These are phyloP conservation scores for Pogona vitticeps DNA, from an alignment of 2,113 vertebrate genomes.

Conservation along the genomic window DNA sequence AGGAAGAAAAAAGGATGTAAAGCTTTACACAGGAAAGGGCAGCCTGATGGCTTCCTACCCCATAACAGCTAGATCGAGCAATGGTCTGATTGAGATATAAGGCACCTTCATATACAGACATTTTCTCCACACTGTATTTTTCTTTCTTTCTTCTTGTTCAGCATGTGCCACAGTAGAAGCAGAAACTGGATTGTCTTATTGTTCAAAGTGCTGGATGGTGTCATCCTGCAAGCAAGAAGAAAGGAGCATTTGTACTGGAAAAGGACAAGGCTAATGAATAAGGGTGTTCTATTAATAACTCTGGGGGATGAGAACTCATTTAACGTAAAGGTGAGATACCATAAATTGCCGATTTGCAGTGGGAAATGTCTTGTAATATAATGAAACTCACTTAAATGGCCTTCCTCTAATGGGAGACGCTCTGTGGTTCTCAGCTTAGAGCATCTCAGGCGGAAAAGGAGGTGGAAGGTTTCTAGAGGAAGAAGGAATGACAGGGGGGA, in stretches of 20 bases:
- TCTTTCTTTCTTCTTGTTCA: background rate
- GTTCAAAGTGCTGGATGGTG: background rate
- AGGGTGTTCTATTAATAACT: constrained; percentile 39
- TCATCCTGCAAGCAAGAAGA: background rate
- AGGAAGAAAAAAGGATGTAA: too few relatives aligned
- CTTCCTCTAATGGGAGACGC: constrained; percentile 26
- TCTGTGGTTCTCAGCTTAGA: constrained; percentile 29
- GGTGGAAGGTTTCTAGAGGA: background rate
- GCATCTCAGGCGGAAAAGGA: constrained; percentile 29
- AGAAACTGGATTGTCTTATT: background rate
- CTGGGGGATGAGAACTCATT: constrained; percentile 32
- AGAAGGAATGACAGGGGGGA: background rate
- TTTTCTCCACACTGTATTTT: background rate
- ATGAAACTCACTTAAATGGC: constrained; percentile 45
- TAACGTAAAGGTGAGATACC: constrained; percentile 44
- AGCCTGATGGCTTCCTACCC: too few relatives aligned
- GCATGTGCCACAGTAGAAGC: background rate
- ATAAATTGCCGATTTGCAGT: constrained; percentile 20
- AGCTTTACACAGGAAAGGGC: too few relatives aligned
- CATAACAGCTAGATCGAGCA: too few relatives aligned
- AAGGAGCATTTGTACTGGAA: background rate
- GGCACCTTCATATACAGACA: background rate
- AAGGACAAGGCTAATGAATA: constrained; percentile 38
- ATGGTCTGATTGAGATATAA: background rate
- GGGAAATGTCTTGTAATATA: constrained; percentile 43